Conservation (phyloP, 2,113 vertebrate species). For the Notarius quadriscutis region DNA sequence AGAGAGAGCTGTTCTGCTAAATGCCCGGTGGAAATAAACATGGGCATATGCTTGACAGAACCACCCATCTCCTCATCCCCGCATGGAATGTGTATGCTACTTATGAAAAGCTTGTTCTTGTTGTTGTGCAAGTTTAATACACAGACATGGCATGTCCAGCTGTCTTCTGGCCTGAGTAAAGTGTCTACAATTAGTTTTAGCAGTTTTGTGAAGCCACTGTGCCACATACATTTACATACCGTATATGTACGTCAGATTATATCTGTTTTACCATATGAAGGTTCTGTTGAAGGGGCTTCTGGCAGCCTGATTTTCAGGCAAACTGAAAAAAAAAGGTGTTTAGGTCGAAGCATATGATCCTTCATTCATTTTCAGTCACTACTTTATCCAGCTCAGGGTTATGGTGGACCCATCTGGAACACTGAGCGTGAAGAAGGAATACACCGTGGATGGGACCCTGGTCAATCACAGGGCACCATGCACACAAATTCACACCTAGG, state of each 20-base stretch:
- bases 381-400: neutral
- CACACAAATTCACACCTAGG: neutral
- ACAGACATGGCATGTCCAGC: neutral
- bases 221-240: neutral
- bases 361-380: neutral
- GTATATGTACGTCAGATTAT: neutral
- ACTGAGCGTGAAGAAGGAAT: neutral
- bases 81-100: conserved; percentile 49
- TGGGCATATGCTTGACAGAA: conserved; percentile 51
- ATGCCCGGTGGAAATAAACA: conserved; percentile 56
- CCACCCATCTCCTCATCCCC: conserved; percentile 52
- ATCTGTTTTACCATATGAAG: neutral
- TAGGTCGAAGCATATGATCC: neutral
- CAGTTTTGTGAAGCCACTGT: neutral
- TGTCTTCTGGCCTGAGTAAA: neutral
- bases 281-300: neutral
- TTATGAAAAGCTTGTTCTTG: conserved; percentile 26
- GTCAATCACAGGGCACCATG: neutral
- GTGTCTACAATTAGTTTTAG: neutral
- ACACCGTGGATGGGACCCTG: neutral
- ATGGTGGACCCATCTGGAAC: neutral
- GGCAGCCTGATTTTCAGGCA: neutral
- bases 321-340: neutral
- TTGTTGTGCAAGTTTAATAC: conserved; percentile 39
- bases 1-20: conserved; percentile 54